Evolutionary conservation across 2,888 invertebrate species (phyloP), one percentile per base, ranked within the genome.

Genomic region (Morpho helenor): DNA sequence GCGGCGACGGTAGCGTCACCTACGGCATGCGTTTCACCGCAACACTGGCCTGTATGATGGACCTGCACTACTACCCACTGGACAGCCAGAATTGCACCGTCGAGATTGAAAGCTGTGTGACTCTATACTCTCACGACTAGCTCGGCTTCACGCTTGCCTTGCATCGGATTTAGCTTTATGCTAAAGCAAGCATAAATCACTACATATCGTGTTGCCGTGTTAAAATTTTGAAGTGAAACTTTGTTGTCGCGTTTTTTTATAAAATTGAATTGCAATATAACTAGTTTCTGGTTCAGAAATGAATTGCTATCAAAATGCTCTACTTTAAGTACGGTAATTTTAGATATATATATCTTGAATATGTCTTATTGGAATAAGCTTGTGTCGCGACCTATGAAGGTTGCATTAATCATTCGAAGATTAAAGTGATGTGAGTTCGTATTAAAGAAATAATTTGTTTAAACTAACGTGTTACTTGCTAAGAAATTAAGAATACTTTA

Each of bases 21-120:
- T 99, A 99, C 83, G 99, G 99, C 66, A 99, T 99, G 99, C 94
- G 99, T 71, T 99, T 99, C 88, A 99, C 99, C 5, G 98, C 99
- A 48, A 99, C 99, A 0, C 92, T 99, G 66, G 99, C 99, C 68
- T 99, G 99, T 91, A 99, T 99, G 97, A 99, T 99, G 99, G 99
- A 99, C 87, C 93, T 99, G 41, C 98, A 99, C 86, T 98, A 99
- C 89, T 99, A 99, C 89, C 99, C 99, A 2, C 92, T 99, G 68
- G 99, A 99, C 90, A 96, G 96, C 69, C 99, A 99, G 91, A 99
- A 99, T 89, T 99, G 99, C 92, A 99, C 99, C 64, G 98, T 99
- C 73, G 99, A 99, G 93, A 99, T 99, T 84, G 99, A 99, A 92
- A 99, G 98, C 91, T 99, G 99, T 99, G 98, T 95, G 83, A 81